Percentiles rank a stretch among this genome's conserved stretches.
phyloP scores from a whole-genome alignment of 2,797 vertebrate species.

The Squalus acanthias region DNA sequence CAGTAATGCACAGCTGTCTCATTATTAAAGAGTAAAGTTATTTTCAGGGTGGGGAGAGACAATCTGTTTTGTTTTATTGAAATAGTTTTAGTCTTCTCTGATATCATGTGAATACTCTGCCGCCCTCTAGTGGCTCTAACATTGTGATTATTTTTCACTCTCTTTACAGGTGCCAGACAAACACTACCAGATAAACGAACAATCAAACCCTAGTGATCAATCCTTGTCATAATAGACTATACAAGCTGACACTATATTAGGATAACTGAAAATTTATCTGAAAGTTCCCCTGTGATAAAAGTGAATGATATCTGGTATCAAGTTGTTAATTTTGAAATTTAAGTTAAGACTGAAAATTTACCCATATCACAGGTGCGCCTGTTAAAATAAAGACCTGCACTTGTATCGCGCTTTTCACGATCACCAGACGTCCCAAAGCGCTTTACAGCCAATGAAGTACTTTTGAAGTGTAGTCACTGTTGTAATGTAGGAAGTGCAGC shows the following conservation, averaged over 20 bases:
- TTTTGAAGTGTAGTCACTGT: no score
- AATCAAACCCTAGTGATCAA: neutral
- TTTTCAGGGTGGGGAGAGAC: neutral
- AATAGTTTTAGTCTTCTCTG: neutral
- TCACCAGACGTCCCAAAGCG: no score
- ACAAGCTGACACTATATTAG: neutral
- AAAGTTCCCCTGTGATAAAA: neutral
- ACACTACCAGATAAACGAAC: neutral
- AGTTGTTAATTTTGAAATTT: neutral
- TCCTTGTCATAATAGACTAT: neutral
- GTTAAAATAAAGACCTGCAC: no score
- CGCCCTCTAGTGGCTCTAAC: neutral
- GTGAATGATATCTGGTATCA: neutral
- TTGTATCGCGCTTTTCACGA: no score
- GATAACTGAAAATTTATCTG: neutral
- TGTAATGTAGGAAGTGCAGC: no score
- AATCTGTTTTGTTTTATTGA: constrained; percentile 18
- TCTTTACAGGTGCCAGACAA: neutral
- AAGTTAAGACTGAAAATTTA: neutral
- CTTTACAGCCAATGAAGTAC: no score
- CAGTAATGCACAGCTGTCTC: neutral
- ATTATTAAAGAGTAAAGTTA: neutral
- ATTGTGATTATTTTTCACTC: neutral
- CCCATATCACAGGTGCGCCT: neutral
- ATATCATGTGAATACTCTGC: neutral